phyloP scores from a whole-genome alignment of 2,797 vertebrate genomes.

The Fistularia tabacaria region DNA sequence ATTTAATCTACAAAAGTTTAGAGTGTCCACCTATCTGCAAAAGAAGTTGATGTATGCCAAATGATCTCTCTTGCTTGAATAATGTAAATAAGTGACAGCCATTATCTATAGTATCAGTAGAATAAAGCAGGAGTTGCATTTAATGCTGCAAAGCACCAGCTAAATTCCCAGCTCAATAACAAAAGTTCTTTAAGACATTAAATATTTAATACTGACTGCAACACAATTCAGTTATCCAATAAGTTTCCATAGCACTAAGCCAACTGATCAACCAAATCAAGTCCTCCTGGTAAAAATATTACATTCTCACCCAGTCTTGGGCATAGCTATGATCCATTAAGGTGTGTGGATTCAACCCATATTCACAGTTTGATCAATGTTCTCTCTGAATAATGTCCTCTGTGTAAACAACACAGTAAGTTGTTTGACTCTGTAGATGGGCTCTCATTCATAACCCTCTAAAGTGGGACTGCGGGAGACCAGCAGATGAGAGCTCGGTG shows the following conservation, averaged over 20 bases:
- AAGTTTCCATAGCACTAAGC: conserved; percentile 53
- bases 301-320: conserved; percentile 47
- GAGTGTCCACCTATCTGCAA: background rate
- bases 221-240: conserved; percentile 56
- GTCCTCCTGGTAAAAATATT: conserved; percentile 51
- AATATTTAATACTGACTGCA: conserved; percentile 66
- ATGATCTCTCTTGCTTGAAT: conserved; percentile 9
- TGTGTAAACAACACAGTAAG: conserved; percentile 66
- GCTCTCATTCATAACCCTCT: conserved; percentile 59
- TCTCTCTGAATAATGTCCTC: conserved; percentile 49
- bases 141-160: conserved; percentile 52
- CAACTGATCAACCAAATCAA: conserved; percentile 67
- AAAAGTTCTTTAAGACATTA: conserved; percentile 67
- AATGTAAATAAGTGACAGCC: conserved; percentile 13
- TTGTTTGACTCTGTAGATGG: conserved; percentile 56
- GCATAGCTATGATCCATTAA: conserved; percentile 42
- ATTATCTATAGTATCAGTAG: conserved; percentile 28
- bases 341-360: conserved; percentile 42
- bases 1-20: too few species aligned
- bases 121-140: conserved; percentile 47
- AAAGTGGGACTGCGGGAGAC: conserved; percentile 49
- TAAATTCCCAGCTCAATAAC: conserved; percentile 68
- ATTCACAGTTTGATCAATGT: conserved; percentile 57
- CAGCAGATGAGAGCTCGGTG: conserved; percentile 20
- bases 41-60: conserved; percentile 15